Base-by-base conservation (phyloP, 1,140 invertebrate species). In the Aphelinus certus region DNA sequence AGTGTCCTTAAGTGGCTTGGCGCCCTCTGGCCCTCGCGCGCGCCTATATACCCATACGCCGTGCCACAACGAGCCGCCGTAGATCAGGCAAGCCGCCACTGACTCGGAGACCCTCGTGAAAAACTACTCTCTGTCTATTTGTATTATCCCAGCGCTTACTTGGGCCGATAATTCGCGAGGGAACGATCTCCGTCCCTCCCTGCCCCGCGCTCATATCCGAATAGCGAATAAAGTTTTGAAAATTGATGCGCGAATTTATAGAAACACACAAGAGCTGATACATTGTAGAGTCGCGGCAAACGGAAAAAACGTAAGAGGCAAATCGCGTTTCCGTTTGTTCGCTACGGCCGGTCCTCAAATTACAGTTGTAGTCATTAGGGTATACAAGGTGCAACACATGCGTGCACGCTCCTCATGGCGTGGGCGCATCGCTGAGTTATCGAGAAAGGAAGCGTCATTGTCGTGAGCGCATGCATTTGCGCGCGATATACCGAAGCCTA, bases 1-100 rank as follows among this genome's bases (percentile, higher is more conserved):
- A 51, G 26, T 70, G 58, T 70, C 79, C 81, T 80, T 85, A 84
- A 85, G 84, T 85, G 83, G 79, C 81, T 77, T 82, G 82, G 81
- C 83, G 81, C 83, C 83, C 83, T 80, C 80, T 78, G 72, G 79
- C 79, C 79, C 80, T 81, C 77, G 68, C 72, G 69, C 75, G 76
- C 42, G 2, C 81, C 79, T 78, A 79, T 79, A 77, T 81, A 3
- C 4, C 45, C 47, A 45, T 26, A 45, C 10, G 46, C n/a, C 1
- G 43, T 3, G 51, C 6, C 61, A 7, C 4, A 3, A 10, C 26
- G 3, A 26, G 9, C 57, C 57, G 70, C 73, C 79, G 82, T 84
- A 83, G 77, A 81, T 84, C 80, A 82, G 78, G 73, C 7, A 77
- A 77, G 76, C 70, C 76, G 76, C 69, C 76, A 73, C 76, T 79